Base-by-base conservation (phyloP, 2,888 invertebrate genomes). In the Heliconius aoede region DNA sequence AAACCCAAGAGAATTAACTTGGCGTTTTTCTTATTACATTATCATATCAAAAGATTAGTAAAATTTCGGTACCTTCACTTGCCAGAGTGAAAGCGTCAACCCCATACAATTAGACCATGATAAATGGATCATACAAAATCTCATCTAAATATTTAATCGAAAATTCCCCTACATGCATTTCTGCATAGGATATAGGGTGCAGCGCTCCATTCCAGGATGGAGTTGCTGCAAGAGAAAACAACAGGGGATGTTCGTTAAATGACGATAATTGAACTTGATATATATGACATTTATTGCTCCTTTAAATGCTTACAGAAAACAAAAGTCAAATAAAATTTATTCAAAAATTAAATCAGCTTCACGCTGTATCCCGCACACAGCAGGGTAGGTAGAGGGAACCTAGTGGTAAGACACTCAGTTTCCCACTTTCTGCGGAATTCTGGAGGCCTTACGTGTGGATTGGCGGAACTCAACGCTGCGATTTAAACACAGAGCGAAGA, bases 101-200 rank as follows among this genome's bases (percentile, higher is more conserved):
- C 92, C 92, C 87, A 87, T 85, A 91, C 90, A 93, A 93, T 93
- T 93, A 94, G 89, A 90, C 88, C 87, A 88, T 93, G 93, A 94
- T 94, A 92, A 93, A 94, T 94, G 94, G 92, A 86, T 90, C 90
- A 88, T 88, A 92, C 92, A 92, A 93, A 93, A 93, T 93, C 92
- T 91, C 93, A 94, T 94, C 94, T 93, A 92, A 94, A 94, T 94
- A 91, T 93, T 93, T 94, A 94, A 94, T 94, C 89, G 91, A 89
- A 92, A 91, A 90, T 89, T 91, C 93, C 93, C 94, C 93, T 84
- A 89, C 88, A 89, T 82, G 83, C 84, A 79, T 78, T 76, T 80
- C 69, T 80, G 79, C 79, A 80, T 80, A 74, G 80, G 79, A 80
- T 75, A 72, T 80, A 74, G 80, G 79, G 80, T 75, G 74, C 65